Evolutionary conservation across 2,113 vertebrate genomes (phyloP).

Genomic region (Pedetes capensis): DNA sequence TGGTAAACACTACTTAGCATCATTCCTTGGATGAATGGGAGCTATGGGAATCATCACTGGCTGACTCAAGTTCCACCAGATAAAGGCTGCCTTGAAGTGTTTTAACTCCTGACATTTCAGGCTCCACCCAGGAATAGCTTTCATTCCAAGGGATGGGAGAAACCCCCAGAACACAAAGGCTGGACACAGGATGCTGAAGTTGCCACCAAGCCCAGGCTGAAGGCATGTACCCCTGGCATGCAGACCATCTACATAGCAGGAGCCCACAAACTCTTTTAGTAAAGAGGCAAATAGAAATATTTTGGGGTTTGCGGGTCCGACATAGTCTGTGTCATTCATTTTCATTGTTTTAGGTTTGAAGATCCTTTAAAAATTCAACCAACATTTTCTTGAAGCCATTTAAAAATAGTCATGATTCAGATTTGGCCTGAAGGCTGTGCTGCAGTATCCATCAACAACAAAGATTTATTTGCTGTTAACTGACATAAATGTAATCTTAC

Average conservation of each 20-base stretch:
- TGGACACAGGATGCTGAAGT: background rate
- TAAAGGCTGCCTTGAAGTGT: background rate
- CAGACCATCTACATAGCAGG: accelerated
- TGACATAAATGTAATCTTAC: background rate
- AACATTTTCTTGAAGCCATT: background rate
- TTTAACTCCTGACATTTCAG: background rate
- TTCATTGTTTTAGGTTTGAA: background rate
- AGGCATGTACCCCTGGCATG: background rate
- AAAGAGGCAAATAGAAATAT: background rate
- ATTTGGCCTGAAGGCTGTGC: background rate
- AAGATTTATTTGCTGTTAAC: background rate
- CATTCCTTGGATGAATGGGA: background rate
- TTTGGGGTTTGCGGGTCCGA: background rate
- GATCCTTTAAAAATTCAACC: background rate
- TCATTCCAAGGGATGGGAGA: background rate
- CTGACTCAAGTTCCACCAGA: background rate
- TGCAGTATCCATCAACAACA: background rate
- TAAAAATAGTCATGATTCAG: background rate
- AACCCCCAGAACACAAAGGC: background rate
- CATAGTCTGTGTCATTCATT: background rate
- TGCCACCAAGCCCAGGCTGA: background rate
- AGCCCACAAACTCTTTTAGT: background rate
- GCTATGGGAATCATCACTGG: accelerated
- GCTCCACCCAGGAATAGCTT: background rate
- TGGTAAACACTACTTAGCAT: accelerated